phyloP scores from a whole-genome alignment of 2,888 invertebrate genomes.

The Hyposoter dolosus region DNA sequence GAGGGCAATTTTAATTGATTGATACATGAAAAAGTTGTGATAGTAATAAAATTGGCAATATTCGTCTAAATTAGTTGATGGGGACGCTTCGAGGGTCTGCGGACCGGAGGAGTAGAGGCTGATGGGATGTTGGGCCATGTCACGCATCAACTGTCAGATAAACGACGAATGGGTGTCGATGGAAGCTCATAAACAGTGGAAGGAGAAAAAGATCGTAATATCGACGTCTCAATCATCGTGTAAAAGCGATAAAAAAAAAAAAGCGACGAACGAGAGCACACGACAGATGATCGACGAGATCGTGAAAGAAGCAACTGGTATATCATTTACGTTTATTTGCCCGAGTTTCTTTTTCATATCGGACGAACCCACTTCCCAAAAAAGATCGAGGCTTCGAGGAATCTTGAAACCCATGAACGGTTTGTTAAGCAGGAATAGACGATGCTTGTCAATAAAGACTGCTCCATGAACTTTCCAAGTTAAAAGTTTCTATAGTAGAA shows the following conservation, averaged over 20 bases:
- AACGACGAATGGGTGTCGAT: constrained; percentile 32
- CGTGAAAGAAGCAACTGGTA: constrained; percentile 61
- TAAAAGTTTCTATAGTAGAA: not conserved
- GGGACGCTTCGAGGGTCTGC: not conserved
- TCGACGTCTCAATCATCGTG: constrained; percentile 50
- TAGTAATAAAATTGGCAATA: not conserved
- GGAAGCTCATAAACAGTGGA: not conserved
- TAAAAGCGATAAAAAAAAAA: constrained; percentile 61
- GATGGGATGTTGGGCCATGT: not conserved
- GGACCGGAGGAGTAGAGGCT: not conserved
- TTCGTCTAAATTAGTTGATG: constrained; percentile 9
- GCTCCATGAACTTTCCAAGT: not conserved
- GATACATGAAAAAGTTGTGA: not conserved
- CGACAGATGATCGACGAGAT: constrained; percentile 64
- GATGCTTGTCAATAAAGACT: too few relatives aligned
- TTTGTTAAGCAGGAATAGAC: too few relatives aligned
- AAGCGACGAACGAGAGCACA: constrained; percentile 18
- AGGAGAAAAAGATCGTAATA: not conserved
- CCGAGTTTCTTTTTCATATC: constrained; percentile 4
- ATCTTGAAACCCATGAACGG: not conserved
- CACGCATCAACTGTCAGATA: constrained; percentile 36
- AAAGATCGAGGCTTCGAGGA: not conserved
- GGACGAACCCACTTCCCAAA: not conserved
- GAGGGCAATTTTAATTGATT: not conserved
- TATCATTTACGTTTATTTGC: constrained; percentile 24